Evolutionary conservation across 2,888 invertebrate genomes (phyloP), one percentile per base, ranked within the genome.

Genomic region (Epinotia brunnichana): DNA sequence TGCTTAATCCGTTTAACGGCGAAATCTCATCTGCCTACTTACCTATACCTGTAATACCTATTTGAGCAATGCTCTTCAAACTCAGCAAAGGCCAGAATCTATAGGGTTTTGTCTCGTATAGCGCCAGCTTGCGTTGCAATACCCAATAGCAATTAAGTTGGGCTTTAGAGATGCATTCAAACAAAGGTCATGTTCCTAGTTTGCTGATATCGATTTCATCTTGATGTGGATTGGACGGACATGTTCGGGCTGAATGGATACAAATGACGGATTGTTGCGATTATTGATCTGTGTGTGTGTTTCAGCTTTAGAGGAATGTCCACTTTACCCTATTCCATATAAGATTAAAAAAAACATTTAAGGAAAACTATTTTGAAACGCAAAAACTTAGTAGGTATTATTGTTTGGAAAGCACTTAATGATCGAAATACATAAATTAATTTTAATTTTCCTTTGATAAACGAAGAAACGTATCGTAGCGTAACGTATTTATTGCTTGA

Each of bases 11-110:
- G 57, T 15, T 15, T 57, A 29, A 57, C 29, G 29, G 57, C 2
- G 57, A 15, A 57, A 57, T 57, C 57, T 57, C 57, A 57, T 57
- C 29, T 57, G 57, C n/a, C 57, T 57, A 57, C 57, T 29, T n/a
- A n/a, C n/a, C n/a, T n/a, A n/a, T n/a, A 24, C 24, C 57, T n/a
- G n/a, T n/a, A n/a, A 57, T 57, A 57, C 57, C 29, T 29, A 57
- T 29, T 57, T 57, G 57, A 57, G 29, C 57, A 57, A 57, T 57
- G 15, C 57, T 29, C 29, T 54, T 21, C 21, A 54, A 29, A 15
- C 24, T 15, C 24, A 15, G 15, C 29, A 53, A 53, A 53, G 53
- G 53, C 19, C 7, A 11, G 29, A 29, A 7, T 48, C 2, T 29
- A 56, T 56, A 48, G 15, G 57, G 29, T 57, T 29, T 57, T 57